These are phyloP conservation scores for Pachydiplax longipennis DNA, from an alignment of 2,888 invertebrate genomes.

Conservation along the genomic window DNA sequence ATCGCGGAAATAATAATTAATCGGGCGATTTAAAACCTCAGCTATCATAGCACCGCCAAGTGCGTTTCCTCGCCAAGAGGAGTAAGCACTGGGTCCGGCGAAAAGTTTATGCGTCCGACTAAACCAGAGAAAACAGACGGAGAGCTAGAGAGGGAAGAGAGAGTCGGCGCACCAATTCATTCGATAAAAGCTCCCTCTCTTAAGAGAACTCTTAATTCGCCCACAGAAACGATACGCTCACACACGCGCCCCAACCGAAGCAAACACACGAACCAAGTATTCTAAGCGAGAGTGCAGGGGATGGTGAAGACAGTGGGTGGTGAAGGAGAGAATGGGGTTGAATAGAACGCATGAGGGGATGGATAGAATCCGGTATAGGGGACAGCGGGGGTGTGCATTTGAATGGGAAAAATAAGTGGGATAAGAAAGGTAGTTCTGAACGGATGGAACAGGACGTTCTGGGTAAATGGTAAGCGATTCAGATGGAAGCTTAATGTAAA, in stretches of 20 bases:
- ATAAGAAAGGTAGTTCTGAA: too few species aligned
- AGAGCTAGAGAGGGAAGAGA: neutral
- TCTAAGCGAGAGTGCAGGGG: neutral
- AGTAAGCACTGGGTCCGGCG: neutral
- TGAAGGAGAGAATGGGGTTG: neutral
- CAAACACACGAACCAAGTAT: neutral
- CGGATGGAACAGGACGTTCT: too few species aligned
- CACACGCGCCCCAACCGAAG: neutral
- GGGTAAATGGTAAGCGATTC: too few species aligned
- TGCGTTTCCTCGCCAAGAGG: too few species aligned
- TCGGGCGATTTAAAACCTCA: too few species aligned
- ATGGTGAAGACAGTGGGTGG: neutral
- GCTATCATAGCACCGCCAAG: too few species aligned
- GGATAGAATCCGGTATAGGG: too few species aligned
- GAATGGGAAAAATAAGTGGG: too few species aligned
- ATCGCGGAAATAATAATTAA: too few species aligned
- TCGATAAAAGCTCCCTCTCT: neutral
- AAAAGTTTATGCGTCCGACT: neutral
- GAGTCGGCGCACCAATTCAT: neutral
- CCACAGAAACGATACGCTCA: neutral
- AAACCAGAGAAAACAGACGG: neutral
- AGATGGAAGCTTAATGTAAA: too few species aligned
- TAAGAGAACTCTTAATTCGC: conserved; percentile 7
- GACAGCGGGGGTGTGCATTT: too few species aligned
- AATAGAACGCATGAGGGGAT: neutral